Conservation (phyloP, 2,888 invertebrate species). For the Hipparchia sbordonii region DNA sequence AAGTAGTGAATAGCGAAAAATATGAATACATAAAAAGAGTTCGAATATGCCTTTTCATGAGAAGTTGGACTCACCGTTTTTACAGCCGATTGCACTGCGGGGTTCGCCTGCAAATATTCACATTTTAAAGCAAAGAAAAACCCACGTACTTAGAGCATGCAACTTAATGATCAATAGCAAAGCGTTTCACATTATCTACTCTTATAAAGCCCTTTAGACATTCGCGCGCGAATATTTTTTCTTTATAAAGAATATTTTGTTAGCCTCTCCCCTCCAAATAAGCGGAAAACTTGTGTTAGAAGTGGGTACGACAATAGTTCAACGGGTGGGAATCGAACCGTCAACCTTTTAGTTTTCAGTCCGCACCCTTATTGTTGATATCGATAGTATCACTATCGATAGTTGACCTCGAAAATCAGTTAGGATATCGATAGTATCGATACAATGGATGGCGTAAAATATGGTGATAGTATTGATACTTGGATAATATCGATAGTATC, state of each 20-base stretch:
- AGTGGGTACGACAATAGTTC: too few relatives aligned
- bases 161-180: constrained; percentile 39
- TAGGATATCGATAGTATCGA: too few relatives aligned
- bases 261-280: too few relatives aligned
- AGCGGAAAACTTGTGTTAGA: too few relatives aligned
- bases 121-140: constrained; percentile 69
- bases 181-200: constrained; percentile 1
- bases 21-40: neutral
- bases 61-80: constrained; percentile 91
- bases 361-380: too few relatives aligned
- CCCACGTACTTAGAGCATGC: constrained; percentile 68
- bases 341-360: too few relatives aligned
- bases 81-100: constrained; percentile 96
- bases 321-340: too few relatives aligned
- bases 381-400: too few relatives aligned
- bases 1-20: constrained; percentile 43
- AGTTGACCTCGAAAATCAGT: too few relatives aligned
- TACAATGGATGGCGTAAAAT: too few relatives aligned
- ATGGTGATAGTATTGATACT: too few relatives aligned
- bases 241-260: neutral
- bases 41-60: constrained; percentile 42
- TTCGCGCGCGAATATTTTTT: neutral
- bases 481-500: too few relatives aligned
- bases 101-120: constrained; percentile 92
- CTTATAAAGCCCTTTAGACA: neutral